Base-by-base conservation (phyloP, 1,140 invertebrate genomes). In the Bombus balteatus region DNA sequence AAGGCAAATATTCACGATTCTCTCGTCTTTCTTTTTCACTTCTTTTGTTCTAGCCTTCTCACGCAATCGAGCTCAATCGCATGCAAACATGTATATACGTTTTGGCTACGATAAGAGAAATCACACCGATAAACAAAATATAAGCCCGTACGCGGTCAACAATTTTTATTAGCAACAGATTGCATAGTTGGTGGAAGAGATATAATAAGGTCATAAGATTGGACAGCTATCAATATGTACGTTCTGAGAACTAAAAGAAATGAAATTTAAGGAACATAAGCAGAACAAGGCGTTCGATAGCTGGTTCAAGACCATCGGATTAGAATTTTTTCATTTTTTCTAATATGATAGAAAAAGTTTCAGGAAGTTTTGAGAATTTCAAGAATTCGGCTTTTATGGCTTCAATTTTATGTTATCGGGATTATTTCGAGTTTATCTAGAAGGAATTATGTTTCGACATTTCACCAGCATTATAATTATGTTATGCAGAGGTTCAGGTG, bases 81-180 rank as follows among this genome's bases (percentile, higher is more conserved):
- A 15, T 43, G 32, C 66, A n/a, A 53, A 37, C 25, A 57, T n/a
- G 25, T 83, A 68, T 22, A 65, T 53, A 32, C 62, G 57, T n/a
- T 53, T 65, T 68, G 59, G 34, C 41, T 80, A 79, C 15, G 22
- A 62, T 62, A 80, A 62, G 43, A 39, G 53, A 57, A 85, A 53
- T 85, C 53, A 85, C 76, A 85, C 83, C 68, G 66, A 85, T 80
- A 62, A 85, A 80, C 53, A 47, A 73, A 72, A 71, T 73, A 80
- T 72, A 72, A 85, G 66, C 37, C 53, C 39, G 32, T 62, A 43
- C 62, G 62, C 13, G 66, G 53, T 3, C 57, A 32, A 43, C 12
- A n/a, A 80, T 80, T 43, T 80, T 37, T 39, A 73, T n/a, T 73
- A 28, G n/a, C 39, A 32, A 66, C 65, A 13, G 37, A 83, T 76